These are phyloP conservation scores for Eulacestoma nigropectus DNA, from an alignment of 2,113 vertebrate genomes.

Conservation along the genomic window DNA sequence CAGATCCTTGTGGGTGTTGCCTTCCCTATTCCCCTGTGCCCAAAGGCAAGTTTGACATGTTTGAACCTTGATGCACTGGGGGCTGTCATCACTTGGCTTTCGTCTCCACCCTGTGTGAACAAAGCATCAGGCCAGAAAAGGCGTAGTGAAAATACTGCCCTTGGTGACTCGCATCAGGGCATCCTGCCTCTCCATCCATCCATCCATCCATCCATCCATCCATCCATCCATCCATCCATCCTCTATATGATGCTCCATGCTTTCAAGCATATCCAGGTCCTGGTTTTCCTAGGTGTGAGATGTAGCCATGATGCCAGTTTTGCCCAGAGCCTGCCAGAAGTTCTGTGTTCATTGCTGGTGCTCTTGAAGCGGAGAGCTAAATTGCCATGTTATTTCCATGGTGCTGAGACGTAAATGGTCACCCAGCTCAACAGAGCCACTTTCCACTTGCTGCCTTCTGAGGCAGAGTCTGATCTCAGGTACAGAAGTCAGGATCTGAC, in stretches of 20 bases:
- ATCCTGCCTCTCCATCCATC: neutral
- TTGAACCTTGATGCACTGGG: neutral
- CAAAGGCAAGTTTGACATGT: neutral
- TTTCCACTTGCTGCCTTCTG: neutral
- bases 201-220: neutral
- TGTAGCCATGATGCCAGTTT: neutral
- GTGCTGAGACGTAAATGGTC: neutral
- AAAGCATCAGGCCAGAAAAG: neutral
- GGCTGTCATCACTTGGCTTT: neutral
- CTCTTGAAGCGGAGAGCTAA: neutral
- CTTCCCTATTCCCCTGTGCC: neutral
- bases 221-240: neutral
- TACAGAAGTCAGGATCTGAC: neutral
- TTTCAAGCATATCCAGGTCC: neutral
- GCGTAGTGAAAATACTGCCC: neutral
- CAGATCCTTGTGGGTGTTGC: neutral
- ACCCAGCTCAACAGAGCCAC: neutral
- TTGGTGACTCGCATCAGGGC: neutral
- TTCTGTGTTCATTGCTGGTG: neutral
- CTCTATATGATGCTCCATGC: neutral
- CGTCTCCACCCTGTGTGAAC: accelerated
- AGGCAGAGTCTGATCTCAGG: neutral
- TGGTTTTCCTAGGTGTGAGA: neutral
- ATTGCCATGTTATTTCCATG: accelerated
- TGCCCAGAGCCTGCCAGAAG: neutral